Conservation (phyloP, 2,113 vertebrate genomes). For the Dolichotis patagonum region DNA sequence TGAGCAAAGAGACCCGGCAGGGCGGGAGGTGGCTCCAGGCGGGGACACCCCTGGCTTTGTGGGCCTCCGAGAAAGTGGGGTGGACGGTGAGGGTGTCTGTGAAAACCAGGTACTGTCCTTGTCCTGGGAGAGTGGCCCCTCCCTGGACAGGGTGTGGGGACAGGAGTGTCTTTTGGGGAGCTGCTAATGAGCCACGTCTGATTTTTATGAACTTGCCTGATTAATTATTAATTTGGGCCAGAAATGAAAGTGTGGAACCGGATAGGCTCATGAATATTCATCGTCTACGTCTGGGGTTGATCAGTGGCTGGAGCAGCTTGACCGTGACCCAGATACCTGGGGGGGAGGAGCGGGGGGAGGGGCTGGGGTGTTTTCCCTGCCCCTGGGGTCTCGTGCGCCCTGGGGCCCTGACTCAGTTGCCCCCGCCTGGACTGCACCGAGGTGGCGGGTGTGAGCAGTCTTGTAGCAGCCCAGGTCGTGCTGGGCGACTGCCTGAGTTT, state of each 20-base stretch:
- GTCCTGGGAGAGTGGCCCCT: neutral
- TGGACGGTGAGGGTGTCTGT: neutral
- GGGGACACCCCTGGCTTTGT: neutral
- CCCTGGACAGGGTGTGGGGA: neutral
- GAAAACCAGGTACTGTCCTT: fast-evolving
- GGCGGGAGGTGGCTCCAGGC: neutral
- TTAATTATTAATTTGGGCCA: constrained; percentile 80
- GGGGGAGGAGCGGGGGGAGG: neutral
- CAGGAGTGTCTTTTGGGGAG: constrained; percentile 52
- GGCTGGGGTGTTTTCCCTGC: neutral
- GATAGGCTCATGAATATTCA: constrained; percentile 73
- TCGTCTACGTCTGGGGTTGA: neutral
- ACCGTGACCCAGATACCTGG: constrained; percentile 60
- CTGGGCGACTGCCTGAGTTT: neutral
- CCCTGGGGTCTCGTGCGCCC: neutral
- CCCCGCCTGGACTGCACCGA: neutral
- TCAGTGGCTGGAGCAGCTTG: neutral
- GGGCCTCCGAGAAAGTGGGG: fast-evolving
- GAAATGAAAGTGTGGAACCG: constrained; percentile 75
- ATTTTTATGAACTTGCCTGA: constrained; percentile 65
- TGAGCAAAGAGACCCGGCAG: neutral
- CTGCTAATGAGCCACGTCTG: constrained; percentile 71
- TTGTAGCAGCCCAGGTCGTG: neutral
- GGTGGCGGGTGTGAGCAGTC: neutral
- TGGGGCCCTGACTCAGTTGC: neutral